phyloP scores from a whole-genome alignment of 2,888 invertebrate genomes.

The Laspeyria flexula region DNA sequence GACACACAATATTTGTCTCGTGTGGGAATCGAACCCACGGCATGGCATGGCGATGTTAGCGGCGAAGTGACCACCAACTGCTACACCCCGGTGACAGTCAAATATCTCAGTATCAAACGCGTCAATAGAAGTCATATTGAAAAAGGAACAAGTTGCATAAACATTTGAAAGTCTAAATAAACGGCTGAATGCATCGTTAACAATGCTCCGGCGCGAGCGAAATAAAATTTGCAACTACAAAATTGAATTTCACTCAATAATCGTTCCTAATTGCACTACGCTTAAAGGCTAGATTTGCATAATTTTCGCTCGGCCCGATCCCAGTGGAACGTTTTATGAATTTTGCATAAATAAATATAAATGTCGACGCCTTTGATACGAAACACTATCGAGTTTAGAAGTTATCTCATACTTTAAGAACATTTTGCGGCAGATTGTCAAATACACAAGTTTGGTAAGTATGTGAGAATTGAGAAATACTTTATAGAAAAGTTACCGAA shows the following conservation, averaged over 20 bases:
- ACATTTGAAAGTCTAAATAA: constrained; percentile 33
- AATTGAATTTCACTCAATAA: constrained; percentile 72
- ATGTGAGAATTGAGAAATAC: constrained; percentile 27
- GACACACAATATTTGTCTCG: too few species aligned
- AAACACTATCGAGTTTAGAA: constrained; percentile 66
- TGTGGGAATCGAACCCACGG: too few species aligned
- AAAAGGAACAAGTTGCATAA: constrained; percentile 11
- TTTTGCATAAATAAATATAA: constrained; percentile 78
- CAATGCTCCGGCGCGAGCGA: constrained; percentile 38
- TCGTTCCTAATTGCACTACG: constrained; percentile 75
- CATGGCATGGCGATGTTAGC: too few species aligned
- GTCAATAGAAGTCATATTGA: neutral
- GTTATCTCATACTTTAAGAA: constrained; percentile 30
- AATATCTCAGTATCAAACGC: too few species aligned
- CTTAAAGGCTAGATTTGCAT: constrained; percentile 79
- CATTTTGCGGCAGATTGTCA: constrained; percentile 35
- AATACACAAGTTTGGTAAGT: constrained; percentile 19
- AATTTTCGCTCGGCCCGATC: constrained; percentile 67
- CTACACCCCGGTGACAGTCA: too few species aligned
- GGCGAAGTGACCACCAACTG: too few species aligned
- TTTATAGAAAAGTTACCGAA: constrained; percentile 4
- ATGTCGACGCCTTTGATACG: constrained; percentile 62
- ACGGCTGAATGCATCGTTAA: constrained; percentile 46
- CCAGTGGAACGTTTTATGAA: constrained; percentile 68
- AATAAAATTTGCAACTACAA: constrained; percentile 62